Conservation (phyloP, 2,888 invertebrate species). For the Nomada flava region DNA sequence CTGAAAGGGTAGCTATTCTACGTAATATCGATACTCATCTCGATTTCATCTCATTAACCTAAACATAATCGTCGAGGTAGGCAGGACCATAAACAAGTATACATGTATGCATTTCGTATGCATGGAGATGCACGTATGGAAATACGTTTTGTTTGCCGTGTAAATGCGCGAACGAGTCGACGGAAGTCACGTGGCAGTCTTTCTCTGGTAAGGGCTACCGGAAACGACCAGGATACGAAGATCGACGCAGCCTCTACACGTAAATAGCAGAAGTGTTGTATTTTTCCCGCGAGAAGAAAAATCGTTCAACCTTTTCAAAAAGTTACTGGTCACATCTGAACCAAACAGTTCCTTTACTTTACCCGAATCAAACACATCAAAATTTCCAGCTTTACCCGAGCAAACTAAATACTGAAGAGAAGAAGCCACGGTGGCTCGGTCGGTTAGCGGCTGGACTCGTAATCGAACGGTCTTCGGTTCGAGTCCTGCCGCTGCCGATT, state of each 20-base stretch:
- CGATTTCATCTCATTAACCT: conserved; percentile 20
- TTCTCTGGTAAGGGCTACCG: conserved; percentile 67
- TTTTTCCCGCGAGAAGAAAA: neutral
- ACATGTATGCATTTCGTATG: conserved; percentile 42
- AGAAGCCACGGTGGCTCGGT: too few species aligned
- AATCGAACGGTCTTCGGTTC: too few species aligned
- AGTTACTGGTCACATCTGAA: too few species aligned
- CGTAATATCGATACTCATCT: conserved; percentile 16
- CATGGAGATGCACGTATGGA: conserved; percentile 55
- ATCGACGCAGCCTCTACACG: conserved; percentile 29
- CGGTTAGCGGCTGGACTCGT: too few species aligned
- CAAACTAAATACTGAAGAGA: neutral
- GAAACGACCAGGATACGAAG: conserved; percentile 73
- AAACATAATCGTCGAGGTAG: conserved; percentile 19
- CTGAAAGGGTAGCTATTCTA: neutral
- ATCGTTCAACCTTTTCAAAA: too few species aligned
- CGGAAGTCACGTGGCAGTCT: conserved; percentile 81
- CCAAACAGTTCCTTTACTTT: too few species aligned
- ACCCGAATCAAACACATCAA: neutral
- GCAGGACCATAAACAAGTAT: conserved; percentile 10
- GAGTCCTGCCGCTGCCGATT: too few species aligned
- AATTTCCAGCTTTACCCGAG: neutral
- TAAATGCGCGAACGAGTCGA: conserved; percentile 57
- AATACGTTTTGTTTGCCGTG: conserved; percentile 61
- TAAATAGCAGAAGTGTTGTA: conserved; percentile 34